Conservation (phyloP, 2,797 vertebrate genomes). For the Hydrophis major region DNA sequence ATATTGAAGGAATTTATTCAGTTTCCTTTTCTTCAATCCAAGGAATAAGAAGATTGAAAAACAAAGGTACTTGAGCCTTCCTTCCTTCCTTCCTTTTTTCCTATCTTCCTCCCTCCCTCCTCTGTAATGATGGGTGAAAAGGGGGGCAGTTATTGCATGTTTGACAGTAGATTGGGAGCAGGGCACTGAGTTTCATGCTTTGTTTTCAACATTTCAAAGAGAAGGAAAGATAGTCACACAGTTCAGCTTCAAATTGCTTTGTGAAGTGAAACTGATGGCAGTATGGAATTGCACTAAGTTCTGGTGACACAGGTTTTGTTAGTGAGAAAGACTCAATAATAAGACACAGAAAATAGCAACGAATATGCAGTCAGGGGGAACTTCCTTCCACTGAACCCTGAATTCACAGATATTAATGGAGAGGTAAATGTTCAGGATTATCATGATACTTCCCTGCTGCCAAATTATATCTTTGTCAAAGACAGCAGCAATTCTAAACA, state of each 20-base stretch:
- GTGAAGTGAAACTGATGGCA: background rate
- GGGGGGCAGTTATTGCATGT: background rate
- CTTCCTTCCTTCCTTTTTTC: background rate
- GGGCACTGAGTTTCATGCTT: background rate
- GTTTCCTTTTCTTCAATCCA: background rate
- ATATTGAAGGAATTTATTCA: background rate
- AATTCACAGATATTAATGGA: slow-evolving; percentile 46
- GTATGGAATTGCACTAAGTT: background rate
- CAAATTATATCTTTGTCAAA: background rate
- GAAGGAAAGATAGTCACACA: background rate
- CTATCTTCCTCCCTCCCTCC: background rate
- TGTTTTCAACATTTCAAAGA: background rate
- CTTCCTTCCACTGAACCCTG: slow-evolving; percentile 59
- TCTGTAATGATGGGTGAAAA: background rate
- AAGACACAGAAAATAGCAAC: background rate
- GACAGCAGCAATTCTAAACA: background rate
- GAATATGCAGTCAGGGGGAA: slow-evolving; percentile 14
- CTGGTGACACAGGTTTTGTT: slow-evolving; percentile 24
- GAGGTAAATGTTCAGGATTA: background rate
- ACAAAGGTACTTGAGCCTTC: background rate
- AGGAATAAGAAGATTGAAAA: background rate
- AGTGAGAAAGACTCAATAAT: background rate
- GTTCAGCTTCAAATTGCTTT: background rate
- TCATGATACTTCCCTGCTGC: background rate
- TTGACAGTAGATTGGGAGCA: background rate